Base-by-base conservation (phyloP, 64 coral and sea anemone genomes). In the Stylophora pistillata region DNA sequence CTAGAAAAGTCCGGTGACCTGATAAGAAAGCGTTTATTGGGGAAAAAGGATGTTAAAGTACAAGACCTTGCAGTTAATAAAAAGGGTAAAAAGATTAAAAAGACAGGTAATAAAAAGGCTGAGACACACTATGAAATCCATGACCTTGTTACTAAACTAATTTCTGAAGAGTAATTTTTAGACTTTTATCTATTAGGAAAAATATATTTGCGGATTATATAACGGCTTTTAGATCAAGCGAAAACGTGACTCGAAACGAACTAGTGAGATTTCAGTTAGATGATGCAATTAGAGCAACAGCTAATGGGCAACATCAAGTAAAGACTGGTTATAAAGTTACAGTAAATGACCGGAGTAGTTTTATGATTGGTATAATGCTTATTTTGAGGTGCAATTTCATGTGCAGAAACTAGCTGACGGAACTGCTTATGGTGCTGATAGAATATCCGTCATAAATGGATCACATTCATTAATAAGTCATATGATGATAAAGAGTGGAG, bases 381-480 rank as follows among this genome's bases (percentile, higher is more conserved):
- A 55, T 54, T 77, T 77, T n/a, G 47, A 77, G n/a, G 10, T 77
- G 53, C 74, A 55, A 10, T 77, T 77, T 77, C 31, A 77, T 55
- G 7, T 77, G 10, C 15, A 77, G 25, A 54, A 55, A 55, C 15
- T n/a, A 25, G 74, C 74, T 55, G 41, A 77, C 55, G 74, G 74
- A 77, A 15, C 10, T 21, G 74, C 14, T 55, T 55, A 56, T 77
- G 47, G 16, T 25, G 34, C 31, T 9, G 47, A 26, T 23, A 2
- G 47, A 54, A 55, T 78, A 4, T 55, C 74, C 5, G 74, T 77
- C 12, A 77, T 77, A 2, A 77, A 55, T 77, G 37, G 41, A 9
- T 52, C 74, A 55, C 41, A 55, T 77, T 54, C 37, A 21, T 55
- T 77, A 20, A 77, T 77, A 47, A 56, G n/a, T 18, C 74, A 54